A percentile compares a stretch with the other conserved stretches of the same genome.
phyloP scores from a whole-genome alignment of 2,113 vertebrate genomes.

The Otis tarda region DNA sequence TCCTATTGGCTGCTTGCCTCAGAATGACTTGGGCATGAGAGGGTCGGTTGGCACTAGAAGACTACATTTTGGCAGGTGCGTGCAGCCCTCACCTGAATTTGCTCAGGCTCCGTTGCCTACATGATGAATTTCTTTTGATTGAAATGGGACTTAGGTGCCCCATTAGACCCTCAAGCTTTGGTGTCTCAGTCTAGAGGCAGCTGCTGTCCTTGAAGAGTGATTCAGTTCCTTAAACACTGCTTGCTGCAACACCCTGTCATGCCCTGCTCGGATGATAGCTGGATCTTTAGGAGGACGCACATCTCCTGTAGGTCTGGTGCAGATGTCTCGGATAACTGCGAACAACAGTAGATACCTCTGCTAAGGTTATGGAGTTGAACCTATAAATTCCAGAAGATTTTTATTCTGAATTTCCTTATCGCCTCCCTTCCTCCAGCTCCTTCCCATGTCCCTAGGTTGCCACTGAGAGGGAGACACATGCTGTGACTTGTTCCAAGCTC shows the following conservation, averaged over 20 bases:
- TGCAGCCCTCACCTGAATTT: not conserved
- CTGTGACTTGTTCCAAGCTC: not conserved
- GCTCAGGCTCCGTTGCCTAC: not conserved
- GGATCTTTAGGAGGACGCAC: not conserved
- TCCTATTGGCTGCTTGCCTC: not conserved
- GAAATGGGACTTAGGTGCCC: not conserved
- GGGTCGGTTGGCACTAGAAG: not conserved
- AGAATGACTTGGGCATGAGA: not conserved
- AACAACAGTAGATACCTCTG: not conserved
- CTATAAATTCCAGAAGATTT: not conserved
- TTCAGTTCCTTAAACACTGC: not conserved
- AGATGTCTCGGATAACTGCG: not conserved
- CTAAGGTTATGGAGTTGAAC: not conserved
- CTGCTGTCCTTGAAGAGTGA: not conserved
- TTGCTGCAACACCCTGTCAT: accelerated
- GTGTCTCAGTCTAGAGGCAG: not conserved
- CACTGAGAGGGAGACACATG: not conserved
- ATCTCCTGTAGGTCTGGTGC: not conserved
- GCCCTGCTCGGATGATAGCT: not conserved
- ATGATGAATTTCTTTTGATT: not conserved
- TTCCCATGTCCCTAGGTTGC: not conserved
- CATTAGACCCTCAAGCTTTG: not conserved
- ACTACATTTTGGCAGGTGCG: not conserved
- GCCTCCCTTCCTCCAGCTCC: not conserved
- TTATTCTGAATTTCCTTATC: not conserved